Base-by-base conservation (phyloP, 2,113 vertebrate genomes). In the Etheostoma spectabile region DNA sequence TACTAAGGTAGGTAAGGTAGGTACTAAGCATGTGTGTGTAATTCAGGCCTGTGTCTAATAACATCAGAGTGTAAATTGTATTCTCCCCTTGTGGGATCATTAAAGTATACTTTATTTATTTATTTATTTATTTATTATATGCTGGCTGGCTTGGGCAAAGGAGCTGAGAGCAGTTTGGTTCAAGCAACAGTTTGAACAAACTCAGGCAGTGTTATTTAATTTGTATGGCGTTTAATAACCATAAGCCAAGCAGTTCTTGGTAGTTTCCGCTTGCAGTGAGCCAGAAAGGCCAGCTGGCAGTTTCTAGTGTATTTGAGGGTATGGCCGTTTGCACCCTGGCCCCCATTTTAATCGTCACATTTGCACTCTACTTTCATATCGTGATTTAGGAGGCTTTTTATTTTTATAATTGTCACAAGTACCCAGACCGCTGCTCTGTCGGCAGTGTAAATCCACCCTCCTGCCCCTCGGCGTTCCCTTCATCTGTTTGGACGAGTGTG, bases 321-420 rank as follows among this genome's bases (percentile, higher is more conserved):
- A 77, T 80, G 82, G 83, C 83, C 59, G 72, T 89, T 90, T 80
- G 82, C 80, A 60, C 86, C 88, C 68, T 80, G 22, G 38, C 85
- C 83, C 60, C 73, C 79, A 82, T 85, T 93, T 93, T 86, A 92
- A 93, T 92, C 86, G 75, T 92, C 88, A 84, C 93, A 87, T 92
- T 89, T 92, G 85, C 90, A 87, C 89, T 94, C 86, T 77, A 78
- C 89, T 91, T 92, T 91, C 87, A 86, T 89, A 84, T 88, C 84
- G 72, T 93, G 91, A 91, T 95, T 94, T 93, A 95, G 86, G 89
- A 91, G 93, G 84, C 89, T 91, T 93, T 93, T 92, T 94, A 94
- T 95, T 92, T 95, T 92, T 90, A 75, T 86, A 91, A 88, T 90
- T 87, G 85, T 83, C 80, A 90, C 89, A 83, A 66, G 74, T 68